phyloP scores from a whole-genome alignment of 2,888 invertebrate genomes.

The Cheilosia impressa region DNA sequence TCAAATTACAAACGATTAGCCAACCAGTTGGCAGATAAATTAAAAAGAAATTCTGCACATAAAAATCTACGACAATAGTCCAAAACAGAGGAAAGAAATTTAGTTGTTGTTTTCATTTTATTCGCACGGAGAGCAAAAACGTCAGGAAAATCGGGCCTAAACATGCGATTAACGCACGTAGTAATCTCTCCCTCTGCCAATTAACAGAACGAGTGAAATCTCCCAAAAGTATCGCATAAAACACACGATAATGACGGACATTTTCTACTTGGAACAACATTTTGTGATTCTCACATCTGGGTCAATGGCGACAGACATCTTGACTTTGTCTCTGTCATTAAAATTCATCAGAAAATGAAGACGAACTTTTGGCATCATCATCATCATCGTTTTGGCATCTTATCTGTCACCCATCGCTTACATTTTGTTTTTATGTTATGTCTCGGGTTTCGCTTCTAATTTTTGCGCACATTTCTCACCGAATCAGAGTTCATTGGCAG shows the following conservation, averaged over 20 bases:
- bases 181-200: conserved; percentile 62
- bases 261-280: conserved; percentile 48
- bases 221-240: conserved; percentile 41
- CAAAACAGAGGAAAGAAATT: conserved; percentile 25
- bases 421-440: conserved; percentile 15
- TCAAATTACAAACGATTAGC: too few relatives aligned
- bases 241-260: conserved; percentile 34
- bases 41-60: conserved; percentile 41
- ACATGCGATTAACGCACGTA: conserved; percentile 61
- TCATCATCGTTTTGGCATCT: conserved; percentile 31
- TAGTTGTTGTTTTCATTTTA: conserved; percentile 6
- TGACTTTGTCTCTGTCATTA: conserved; percentile 44
- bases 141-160: conserved; percentile 52
- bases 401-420: conserved; percentile 41
- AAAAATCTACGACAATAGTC: neutral
- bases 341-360: conserved; percentile 13
- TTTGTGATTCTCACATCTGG: conserved; percentile 25
- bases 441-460: conserved; percentile 28
- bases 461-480: conserved; percentile 4
- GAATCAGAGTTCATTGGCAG: conserved; percentile 57
- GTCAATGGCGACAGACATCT: conserved; percentile 65
- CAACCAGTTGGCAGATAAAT: conserved; percentile 28
- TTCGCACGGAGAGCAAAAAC: conserved; percentile 48
- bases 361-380: conserved; percentile 42
- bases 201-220: conserved; percentile 63